Evolutionary conservation across 2,113 vertebrate genomes (phyloP), one percentile per base, ranked within the genome.

Genomic region (Alethe diademata): DNA sequence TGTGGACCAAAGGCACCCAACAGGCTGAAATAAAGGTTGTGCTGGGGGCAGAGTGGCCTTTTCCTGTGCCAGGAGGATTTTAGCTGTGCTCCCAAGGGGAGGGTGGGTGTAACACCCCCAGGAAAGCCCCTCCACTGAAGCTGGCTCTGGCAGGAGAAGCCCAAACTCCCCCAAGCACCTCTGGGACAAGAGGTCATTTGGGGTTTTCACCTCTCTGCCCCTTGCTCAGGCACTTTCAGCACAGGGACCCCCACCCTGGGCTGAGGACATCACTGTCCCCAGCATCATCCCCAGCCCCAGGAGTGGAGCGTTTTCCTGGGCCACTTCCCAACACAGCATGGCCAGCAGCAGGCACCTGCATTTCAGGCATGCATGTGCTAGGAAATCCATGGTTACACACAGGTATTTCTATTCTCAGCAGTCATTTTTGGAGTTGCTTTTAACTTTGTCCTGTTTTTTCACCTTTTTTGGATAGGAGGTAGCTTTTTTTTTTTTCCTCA

Each of bases 161-260:
- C 29, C 2, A 2, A 60, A 23, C 42, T n/a, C 60, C 16, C 9
- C 19, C 20, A 19, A 19, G 19, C 47, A 48, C 33, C 42, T 31
- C 25, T 35, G 25, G 45, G 15, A 58, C 1, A 1, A 5, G 24
- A 6, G 1, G 2, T 15, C 26, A 8, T 8, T 33, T 10, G 8
- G 47, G 5, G 40, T 3, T 85, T 65, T 33, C 3, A 3, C 22
- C 5, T 26, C 35, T 71, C 38, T 53, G 36, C 4, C 28, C 19
- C 28, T 66, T 3, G 4, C 35, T 62, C 57, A 62, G 47, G 42
- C 1, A 1, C 40, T 60, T 83, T 26, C 12, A 26, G 38, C n/a
- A 24, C 56, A 58, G 35, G 19, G 38, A 22, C 35, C 23, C 23
- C 15, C 26, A 58, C 23, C 9, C 22, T 22, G 35, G 14, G 38